A percentile compares a stretch with the other conserved stretches of the same genome.
Evolutionary conservation across 2,888 invertebrate genomes (phyloP).

Genomic region (Acronicta alni): DNA sequence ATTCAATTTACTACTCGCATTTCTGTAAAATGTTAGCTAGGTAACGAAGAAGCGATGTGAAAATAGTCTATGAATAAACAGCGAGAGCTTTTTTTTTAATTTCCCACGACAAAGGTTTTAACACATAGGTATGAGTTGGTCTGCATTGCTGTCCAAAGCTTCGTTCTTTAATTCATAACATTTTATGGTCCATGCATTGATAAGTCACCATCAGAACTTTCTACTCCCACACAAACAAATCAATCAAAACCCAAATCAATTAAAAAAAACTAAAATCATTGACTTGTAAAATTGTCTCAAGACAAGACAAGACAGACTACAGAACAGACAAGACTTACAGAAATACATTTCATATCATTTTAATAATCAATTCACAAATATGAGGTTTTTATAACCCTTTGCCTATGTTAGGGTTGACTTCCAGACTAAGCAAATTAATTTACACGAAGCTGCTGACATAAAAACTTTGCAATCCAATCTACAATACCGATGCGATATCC

Average conservation of each 20-base stretch:
- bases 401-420: too few relatives aligned
- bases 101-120: conserved; percentile 15
- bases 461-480: too few relatives aligned
- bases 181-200: conserved; percentile 6
- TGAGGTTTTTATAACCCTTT: too few relatives aligned
- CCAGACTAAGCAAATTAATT: too few relatives aligned
- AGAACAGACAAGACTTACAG: too few relatives aligned
- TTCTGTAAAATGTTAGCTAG: not conserved
- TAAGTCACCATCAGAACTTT: not conserved
- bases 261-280: too few relatives aligned
- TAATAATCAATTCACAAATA: too few relatives aligned
- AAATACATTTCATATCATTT: too few relatives aligned
- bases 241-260: not conserved
- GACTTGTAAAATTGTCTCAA: too few relatives aligned
- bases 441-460: too few relatives aligned
- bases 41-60: not conserved
- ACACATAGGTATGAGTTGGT: conserved; percentile 1
- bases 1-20: not conserved
- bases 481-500: too few relatives aligned
- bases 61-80: not conserved
- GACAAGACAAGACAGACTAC: too few relatives aligned
- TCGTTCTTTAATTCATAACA: conserved; percentile 5
- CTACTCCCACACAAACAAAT: conserved; percentile 1
- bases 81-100: not conserved
- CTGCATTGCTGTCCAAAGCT: not conserved